These are phyloP conservation scores for Tychaedon coryphoeus DNA, from an alignment of 2,113 vertebrate genomes.

Conservation along the genomic window DNA sequence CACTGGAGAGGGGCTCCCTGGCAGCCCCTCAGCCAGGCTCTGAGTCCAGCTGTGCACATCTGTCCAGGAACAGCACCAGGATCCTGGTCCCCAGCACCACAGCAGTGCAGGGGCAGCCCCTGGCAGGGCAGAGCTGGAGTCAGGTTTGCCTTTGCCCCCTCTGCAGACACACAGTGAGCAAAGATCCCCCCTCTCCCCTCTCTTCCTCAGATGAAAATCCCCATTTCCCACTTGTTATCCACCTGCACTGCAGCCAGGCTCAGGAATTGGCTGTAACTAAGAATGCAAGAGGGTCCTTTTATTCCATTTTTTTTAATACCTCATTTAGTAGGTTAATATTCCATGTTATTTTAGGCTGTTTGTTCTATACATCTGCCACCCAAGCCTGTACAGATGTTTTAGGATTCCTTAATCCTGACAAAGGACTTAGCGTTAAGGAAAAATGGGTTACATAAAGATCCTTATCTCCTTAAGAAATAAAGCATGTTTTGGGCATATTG, in stretches of 20 bases:
- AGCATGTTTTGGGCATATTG: conserved; percentile 55
- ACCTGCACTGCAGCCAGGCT: fast-evolving
- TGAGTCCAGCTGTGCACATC: not conserved
- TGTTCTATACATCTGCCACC: conserved; percentile 40
- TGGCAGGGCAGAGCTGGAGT: not conserved
- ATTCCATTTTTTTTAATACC: not conserved
- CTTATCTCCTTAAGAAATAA: conserved; percentile 55
- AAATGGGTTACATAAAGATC: conserved; percentile 64
- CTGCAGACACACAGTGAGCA: not conserved
- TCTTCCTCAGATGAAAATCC: not conserved
- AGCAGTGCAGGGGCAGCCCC: not conserved
- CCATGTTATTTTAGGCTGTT: conserved; percentile 43
- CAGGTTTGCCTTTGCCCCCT: not conserved
- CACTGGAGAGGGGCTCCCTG: not conserved
- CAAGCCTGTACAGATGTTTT: conserved; percentile 70
- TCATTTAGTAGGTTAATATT: conserved; percentile 59
- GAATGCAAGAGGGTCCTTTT: not conserved
- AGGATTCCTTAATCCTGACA: conserved; percentile 73
- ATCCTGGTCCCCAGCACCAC: not conserved
- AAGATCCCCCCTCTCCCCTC: not conserved
- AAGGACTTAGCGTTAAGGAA: conserved; percentile 61
- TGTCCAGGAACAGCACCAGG: not conserved
- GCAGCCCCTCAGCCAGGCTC: not conserved
- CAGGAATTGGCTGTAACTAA: not conserved
- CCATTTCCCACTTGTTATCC: not conserved